A percentile compares a stretch with the other conserved stretches of the same genome.
phyloP scores from a whole-genome alignment of 2,797 vertebrate genomes.

The Lateolabrax maculatus region DNA sequence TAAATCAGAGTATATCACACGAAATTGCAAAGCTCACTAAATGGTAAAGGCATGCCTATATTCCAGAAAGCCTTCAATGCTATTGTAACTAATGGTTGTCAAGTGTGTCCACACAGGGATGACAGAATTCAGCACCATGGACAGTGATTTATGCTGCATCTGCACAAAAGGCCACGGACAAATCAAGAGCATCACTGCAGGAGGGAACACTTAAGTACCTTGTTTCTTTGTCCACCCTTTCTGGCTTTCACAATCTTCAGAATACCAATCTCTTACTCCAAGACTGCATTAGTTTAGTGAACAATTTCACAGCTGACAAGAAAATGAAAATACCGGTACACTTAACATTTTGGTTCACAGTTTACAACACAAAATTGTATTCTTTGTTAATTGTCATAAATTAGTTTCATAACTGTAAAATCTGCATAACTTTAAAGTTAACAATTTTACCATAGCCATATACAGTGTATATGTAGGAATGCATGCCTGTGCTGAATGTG shows the following conservation, averaged over 20 bases:
- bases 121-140: constrained; percentile 56
- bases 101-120: constrained; percentile 36
- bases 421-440: background rate
- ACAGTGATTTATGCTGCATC: constrained; percentile 46
- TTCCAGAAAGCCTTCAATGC: constrained; percentile 28
- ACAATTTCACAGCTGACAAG: constrained; percentile 9
- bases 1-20: constrained; percentile 25
- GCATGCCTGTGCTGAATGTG: too few species aligned
- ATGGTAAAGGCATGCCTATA: constrained; percentile 24
- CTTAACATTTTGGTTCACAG: background rate
- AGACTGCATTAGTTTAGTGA: constrained; percentile 25
- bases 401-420: background rate
- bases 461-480: too few species aligned
- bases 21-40: constrained; percentile 29
- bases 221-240: constrained; percentile 29
- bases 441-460: background rate
- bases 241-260: constrained; percentile 41
- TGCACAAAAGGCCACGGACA: constrained; percentile 60
- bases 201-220: constrained; percentile 52
- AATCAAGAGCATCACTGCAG: constrained; percentile 65
- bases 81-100: constrained; percentile 52
- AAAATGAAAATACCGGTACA: background rate
- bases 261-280: constrained; percentile 50
- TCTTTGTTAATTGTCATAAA: background rate
- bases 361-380: background rate